These are phyloP conservation scores for Carpatolechia fugitivella DNA, from an alignment of 2,888 invertebrate species.

Conservation along the genomic window DNA sequence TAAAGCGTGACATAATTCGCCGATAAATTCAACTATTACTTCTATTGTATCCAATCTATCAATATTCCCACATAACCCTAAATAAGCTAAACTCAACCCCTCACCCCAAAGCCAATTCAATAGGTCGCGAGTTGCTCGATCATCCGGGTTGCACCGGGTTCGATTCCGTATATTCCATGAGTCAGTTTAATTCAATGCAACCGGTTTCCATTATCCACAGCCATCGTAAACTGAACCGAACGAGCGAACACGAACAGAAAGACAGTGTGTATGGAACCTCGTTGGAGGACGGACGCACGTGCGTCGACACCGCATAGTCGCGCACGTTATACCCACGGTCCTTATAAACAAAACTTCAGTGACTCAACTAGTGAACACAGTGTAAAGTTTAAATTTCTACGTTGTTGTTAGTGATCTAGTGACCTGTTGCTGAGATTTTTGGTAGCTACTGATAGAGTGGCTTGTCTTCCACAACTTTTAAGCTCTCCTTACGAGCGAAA, in stretches of 20 bases:
- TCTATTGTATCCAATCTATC: conserved; percentile 7
- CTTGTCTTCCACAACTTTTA: conserved; percentile 46
- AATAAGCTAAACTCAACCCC: conserved; percentile 26
- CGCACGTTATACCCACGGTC: conserved; percentile 45
- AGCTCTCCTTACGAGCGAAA: conserved; percentile 61
- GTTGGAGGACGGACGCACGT: conserved; percentile 54
- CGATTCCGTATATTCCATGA: conserved; percentile 37
- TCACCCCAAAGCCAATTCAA: conserved; percentile 53
- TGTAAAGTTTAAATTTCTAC: conserved; percentile 37
- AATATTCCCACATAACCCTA: conserved; percentile 34
- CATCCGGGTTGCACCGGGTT: conserved; percentile 62
- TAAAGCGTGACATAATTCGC: neutral
- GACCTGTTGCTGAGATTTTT: conserved; percentile 43
- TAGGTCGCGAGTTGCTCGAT: conserved; percentile 54
- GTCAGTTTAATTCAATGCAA: conserved; percentile 59
- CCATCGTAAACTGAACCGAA: conserved; percentile 38
- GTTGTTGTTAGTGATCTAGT: conserved; percentile 43
- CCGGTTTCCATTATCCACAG: conserved; percentile 44
- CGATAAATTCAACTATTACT: conserved; percentile 2
- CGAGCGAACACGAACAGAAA: conserved; percentile 23
- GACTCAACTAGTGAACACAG: conserved; percentile 53
- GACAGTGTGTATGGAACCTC: conserved; percentile 55
- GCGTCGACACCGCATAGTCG: conserved; percentile 34
- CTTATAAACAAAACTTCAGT: conserved; percentile 54
- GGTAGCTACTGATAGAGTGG: conserved; percentile 47